Evolutionary conservation across 2,113 vertebrate species (phyloP).

Genomic region (Halcyon malimbica): DNA sequence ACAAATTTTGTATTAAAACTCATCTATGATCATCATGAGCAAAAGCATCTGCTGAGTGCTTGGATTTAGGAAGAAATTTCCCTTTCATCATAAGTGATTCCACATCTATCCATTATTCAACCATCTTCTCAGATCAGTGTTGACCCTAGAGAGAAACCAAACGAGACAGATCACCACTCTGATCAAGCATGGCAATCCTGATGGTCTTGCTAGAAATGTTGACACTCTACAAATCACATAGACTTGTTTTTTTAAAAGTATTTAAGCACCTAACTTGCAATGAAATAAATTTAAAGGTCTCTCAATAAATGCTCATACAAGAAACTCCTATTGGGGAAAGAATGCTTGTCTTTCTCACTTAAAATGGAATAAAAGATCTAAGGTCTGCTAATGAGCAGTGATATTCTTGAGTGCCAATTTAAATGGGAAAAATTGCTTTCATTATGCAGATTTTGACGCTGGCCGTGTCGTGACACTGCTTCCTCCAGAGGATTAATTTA

Average conservation of each 20-base stretch:
- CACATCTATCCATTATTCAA: conserved; percentile 3
- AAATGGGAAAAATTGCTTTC: conserved; percentile 56
- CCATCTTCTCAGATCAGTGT: neutral
- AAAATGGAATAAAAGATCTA: conserved; percentile 54
- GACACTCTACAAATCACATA: neutral
- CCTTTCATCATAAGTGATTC: conserved; percentile 1
- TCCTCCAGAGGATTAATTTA: conserved; percentile 74
- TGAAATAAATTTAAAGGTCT: neutral
- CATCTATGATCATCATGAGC: neutral
- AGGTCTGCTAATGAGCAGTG: conserved; percentile 64
- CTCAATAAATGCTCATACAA: neutral
- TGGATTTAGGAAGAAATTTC: neutral
- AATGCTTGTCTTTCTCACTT: conserved; percentile 30
- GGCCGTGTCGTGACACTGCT: conserved; percentile 50
- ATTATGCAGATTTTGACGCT: conserved; percentile 65
- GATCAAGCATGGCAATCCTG: neutral
- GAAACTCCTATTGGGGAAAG: neutral
- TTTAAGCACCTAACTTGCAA: neutral
- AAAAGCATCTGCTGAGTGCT: neutral
- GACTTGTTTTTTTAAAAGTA: neutral
- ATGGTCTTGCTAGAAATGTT: neutral
- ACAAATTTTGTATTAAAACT: neutral
- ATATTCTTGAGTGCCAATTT: conserved; percentile 62
- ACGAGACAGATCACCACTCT: neutral
- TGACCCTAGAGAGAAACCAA: neutral